Percentiles rank a stretch among this genome's conserved stretches.
Evolutionary conservation across 2,113 vertebrate genomes (phyloP).

Genomic region (Lipotes vexillifer): DNA sequence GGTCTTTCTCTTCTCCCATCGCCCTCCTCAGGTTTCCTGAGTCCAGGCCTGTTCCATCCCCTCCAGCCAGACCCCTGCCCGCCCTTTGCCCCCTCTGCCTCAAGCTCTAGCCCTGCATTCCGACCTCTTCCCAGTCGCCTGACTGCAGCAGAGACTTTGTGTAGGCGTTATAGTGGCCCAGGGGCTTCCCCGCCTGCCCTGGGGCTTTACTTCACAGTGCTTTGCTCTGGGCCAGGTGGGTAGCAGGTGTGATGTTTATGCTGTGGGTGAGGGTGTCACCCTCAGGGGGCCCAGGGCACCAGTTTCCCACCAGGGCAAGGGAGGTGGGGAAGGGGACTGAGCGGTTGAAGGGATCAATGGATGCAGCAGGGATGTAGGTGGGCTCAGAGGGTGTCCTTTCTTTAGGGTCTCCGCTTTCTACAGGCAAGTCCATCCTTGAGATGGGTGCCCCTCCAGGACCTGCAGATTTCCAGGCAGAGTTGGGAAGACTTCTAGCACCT

Average conservation of each 20-base stretch:
- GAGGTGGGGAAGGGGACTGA: too few relatives aligned
- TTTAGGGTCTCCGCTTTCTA: background rate
- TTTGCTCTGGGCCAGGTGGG: background rate
- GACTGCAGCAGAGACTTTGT: background rate
- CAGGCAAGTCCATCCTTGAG: background rate
- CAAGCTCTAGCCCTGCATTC: background rate
- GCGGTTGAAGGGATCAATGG: background rate
- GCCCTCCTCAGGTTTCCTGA: background rate
- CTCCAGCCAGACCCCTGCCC: background rate
- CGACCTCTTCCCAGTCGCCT: background rate
- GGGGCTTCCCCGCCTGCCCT: background rate
- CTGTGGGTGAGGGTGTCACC: background rate
- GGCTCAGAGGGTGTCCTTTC: background rate
- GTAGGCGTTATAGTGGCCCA: background rate
- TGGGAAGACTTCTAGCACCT: background rate
- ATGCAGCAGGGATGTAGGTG: background rate
- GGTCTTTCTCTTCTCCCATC: background rate
- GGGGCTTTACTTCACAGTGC: background rate
- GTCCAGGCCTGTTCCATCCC: background rate
- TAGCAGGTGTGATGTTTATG: background rate
- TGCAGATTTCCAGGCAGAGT: background rate
- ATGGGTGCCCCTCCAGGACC: background rate
- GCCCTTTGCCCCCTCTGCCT: slow-evolving; percentile 19
- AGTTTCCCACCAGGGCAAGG: background rate
- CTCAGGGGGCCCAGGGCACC: too few relatives aligned